Conservation (phyloP, 2,797 vertebrate species). For the Myotis planiceps region DNA sequence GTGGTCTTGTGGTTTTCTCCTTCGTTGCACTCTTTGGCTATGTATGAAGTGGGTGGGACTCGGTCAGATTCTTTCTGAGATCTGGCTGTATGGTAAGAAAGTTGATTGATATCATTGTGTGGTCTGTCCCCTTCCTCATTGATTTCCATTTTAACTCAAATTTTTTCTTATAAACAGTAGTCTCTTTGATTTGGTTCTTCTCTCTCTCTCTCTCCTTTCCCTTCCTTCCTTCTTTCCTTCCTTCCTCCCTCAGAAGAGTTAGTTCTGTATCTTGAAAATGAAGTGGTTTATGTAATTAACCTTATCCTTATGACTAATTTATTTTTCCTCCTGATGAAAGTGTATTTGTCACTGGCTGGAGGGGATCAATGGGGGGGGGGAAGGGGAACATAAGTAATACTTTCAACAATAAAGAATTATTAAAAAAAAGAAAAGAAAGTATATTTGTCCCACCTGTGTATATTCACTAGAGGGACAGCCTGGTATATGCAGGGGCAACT, state of each 20-base stretch:
- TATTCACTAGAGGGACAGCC: not conserved
- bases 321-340: not conserved
- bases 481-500: not conserved
- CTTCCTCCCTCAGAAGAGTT: not conserved
- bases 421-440: not conserved
- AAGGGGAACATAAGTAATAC: too few species aligned
- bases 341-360: not conserved
- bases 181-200: not conserved
- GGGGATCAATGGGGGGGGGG: too few species aligned
- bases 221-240: too few species aligned
- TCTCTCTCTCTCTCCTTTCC: not conserved
- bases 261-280: not conserved
- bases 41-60: slow-evolving; percentile 10
- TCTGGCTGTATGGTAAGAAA: not conserved
- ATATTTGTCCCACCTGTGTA: not conserved
- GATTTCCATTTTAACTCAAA: not conserved
- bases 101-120: not conserved
- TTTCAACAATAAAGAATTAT: too few species aligned
- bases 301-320: not conserved
- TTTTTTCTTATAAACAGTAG: not conserved
- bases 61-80: not conserved
- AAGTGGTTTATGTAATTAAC: not conserved
- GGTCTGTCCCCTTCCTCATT: not conserved
- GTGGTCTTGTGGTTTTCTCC: slow-evolving; percentile 70
- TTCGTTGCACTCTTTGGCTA: slow-evolving; percentile 37